phyloP scores from a whole-genome alignment of 2,113 vertebrate genomes.

The Chionis minor region DNA sequence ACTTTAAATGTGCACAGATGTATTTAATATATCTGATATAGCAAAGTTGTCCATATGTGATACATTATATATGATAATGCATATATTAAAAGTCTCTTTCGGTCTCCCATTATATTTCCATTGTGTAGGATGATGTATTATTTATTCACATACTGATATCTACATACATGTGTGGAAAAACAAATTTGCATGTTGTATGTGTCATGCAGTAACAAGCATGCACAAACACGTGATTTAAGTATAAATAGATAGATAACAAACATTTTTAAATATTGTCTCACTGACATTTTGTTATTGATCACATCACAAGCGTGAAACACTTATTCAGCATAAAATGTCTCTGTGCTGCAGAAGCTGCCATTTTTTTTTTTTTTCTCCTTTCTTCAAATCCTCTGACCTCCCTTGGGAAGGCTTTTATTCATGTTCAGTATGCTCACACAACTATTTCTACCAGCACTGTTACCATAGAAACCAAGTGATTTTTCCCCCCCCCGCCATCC shows the following conservation, averaged over 20 bases:
- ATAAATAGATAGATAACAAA: not conserved
- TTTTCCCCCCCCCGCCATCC: too few relatives aligned
- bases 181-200: not conserved
- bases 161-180: not conserved
- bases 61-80: slow-evolving; percentile 3
- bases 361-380: slow-evolving; percentile 12
- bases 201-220: not conserved
- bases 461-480: slow-evolving; percentile 78
- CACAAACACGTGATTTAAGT: not conserved
- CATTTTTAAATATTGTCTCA: not conserved
- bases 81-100: not conserved
- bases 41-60: not conserved
- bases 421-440: slow-evolving; percentile 76
- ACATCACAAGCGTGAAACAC: slow-evolving; percentile 25
- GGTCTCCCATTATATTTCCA: not conserved
- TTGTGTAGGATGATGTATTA: not conserved
- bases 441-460: slow-evolving; percentile 75
- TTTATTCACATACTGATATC: not conserved
- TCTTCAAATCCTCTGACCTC: slow-evolving; percentile 69
- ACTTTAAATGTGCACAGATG: not conserved
- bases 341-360: slow-evolving; percentile 19
- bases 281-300: not conserved
- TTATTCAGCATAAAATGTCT: slow-evolving; percentile 68
- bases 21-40: not conserved
- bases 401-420: slow-evolving; percentile 76